These are phyloP conservation scores for Sylvilagus bachmani DNA, from an alignment of 2,113 vertebrate genomes.

Conservation along the genomic window DNA sequence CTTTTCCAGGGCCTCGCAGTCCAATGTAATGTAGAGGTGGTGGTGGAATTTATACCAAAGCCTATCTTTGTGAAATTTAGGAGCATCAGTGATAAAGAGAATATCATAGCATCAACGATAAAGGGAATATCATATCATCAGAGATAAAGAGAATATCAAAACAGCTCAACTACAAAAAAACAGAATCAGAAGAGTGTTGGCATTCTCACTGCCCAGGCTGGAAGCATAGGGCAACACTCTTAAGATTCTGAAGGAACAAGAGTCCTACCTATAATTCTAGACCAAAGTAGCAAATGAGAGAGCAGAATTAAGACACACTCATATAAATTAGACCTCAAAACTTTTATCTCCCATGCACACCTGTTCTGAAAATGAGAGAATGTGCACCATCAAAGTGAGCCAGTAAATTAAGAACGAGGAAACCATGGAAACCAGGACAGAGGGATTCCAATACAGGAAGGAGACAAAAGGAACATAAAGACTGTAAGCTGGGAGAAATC, in stretches of 20 bases:
- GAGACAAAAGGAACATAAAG: constrained; percentile 26
- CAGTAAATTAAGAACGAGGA: constrained; percentile 3
- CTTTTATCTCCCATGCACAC: not conserved
- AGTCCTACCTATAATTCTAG: constrained; percentile 11
- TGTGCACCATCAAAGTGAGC: not conserved
- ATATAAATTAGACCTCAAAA: not conserved
- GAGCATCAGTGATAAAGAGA: not conserved
- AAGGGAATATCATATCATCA: not conserved
- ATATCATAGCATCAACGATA: not conserved
- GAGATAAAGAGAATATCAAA: not conserved
- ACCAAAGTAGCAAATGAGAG: not conserved
- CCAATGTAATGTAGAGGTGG: not conserved
- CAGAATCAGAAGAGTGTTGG: not conserved
- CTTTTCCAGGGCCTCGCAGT: not conserved
- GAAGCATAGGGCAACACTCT: not conserved
- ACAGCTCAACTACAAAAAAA: not conserved
- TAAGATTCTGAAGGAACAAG: not conserved
- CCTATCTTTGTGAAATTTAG: not conserved
- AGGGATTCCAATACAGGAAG: constrained; percentile 18
- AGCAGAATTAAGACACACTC: constrained; percentile 8
- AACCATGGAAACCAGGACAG: not conserved
- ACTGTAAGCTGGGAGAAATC: not conserved
- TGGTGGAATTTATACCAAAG: not conserved
- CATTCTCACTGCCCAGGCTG: not conserved
- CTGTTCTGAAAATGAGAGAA: not conserved